phyloP scores from a whole-genome alignment of 1,140 invertebrate genomes.

The Drosophila kepulauana region DNA sequence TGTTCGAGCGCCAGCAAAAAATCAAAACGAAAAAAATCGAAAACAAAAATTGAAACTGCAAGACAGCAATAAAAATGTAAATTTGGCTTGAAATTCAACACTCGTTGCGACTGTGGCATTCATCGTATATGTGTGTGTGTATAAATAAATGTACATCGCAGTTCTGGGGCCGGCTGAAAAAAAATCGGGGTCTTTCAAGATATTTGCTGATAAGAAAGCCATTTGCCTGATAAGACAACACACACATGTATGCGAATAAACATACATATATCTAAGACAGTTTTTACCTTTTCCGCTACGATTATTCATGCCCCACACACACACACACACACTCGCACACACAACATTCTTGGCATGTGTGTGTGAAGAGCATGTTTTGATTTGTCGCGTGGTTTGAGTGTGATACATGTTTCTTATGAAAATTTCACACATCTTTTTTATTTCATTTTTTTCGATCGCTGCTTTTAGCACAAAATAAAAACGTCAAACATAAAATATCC shows the following conservation, averaged over 20 bases:
- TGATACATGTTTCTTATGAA: constrained; percentile 58
- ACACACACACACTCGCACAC: constrained; percentile 16
- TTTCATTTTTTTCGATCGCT: constrained; percentile 16
- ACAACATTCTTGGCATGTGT: background rate
- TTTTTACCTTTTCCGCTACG: constrained; percentile 57
- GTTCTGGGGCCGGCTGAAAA: constrained; percentile 31
- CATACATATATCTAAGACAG: constrained; percentile 44
- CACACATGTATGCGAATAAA: constrained; percentile 10
- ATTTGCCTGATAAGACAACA: constrained; percentile 68
- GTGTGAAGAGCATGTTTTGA: constrained; percentile 29
- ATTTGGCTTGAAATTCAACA: constrained; percentile 58
- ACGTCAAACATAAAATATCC: constrained; percentile 54
- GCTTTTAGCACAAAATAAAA: constrained; percentile 51
- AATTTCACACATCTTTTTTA: constrained; percentile 47
- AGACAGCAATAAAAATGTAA: constrained; percentile 60
- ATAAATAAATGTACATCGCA: constrained; percentile 31
- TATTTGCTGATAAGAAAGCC: constrained; percentile 66
- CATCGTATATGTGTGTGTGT: constrained; percentile 17
- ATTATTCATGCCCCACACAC: constrained; percentile 61
- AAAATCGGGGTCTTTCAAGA: constrained; percentile 64
- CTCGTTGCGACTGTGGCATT: constrained; percentile 36
- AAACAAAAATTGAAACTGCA: constrained; percentile 62
- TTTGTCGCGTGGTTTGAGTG: constrained; percentile 40
- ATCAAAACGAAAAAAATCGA: constrained; percentile 1
- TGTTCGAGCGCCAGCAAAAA: constrained; percentile 20